These are phyloP conservation scores for Prinia subflava DNA, from an alignment of 2,113 vertebrate species.

Conservation along the genomic window DNA sequence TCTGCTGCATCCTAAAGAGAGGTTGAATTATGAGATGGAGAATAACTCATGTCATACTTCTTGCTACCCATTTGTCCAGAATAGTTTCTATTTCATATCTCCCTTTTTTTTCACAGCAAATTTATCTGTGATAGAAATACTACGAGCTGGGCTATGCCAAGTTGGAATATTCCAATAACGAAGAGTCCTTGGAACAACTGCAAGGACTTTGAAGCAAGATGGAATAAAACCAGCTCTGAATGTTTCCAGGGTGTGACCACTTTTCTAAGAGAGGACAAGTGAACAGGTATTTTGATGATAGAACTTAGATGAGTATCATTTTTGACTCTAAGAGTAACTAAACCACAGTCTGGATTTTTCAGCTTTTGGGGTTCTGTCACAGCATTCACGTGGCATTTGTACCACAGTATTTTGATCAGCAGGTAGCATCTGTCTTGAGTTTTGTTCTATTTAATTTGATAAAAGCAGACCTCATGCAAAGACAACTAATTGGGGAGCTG, in stretches of 20 bases:
- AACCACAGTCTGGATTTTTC: neutral
- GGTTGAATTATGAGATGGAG: neutral
- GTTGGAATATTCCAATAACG: neutral
- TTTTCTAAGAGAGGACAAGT: neutral
- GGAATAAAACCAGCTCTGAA: neutral
- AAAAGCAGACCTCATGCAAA: slow-evolving; percentile 32
- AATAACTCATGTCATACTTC: neutral
- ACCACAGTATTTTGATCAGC: neutral
- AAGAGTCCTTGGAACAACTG: slow-evolving; percentile 3
- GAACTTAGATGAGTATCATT: neutral
- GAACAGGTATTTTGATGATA: neutral
- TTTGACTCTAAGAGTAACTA: neutral
- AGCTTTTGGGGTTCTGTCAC: neutral
- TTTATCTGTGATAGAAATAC: slow-evolving; percentile 13
- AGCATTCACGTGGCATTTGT: neutral
- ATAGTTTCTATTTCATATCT: slow-evolving; percentile 4
- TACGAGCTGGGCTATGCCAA: neutral
- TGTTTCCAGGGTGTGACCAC: neutral
- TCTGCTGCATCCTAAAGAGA: neutral
- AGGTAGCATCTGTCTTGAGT: slow-evolving; percentile 27
- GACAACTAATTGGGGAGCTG: slow-evolving; percentile 15
- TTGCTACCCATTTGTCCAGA: neutral
- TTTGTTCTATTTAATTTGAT: slow-evolving; percentile 37
- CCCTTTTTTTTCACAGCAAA: neutral
- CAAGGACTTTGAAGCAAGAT: slow-evolving; percentile 13